A percentile compares a stretch with the other conserved stretches of the same genome.
These are phyloP conservation scores for Polydrusus pterygomalis DNA, from an alignment of 2,888 invertebrate genomes.

Conservation along the genomic window DNA sequence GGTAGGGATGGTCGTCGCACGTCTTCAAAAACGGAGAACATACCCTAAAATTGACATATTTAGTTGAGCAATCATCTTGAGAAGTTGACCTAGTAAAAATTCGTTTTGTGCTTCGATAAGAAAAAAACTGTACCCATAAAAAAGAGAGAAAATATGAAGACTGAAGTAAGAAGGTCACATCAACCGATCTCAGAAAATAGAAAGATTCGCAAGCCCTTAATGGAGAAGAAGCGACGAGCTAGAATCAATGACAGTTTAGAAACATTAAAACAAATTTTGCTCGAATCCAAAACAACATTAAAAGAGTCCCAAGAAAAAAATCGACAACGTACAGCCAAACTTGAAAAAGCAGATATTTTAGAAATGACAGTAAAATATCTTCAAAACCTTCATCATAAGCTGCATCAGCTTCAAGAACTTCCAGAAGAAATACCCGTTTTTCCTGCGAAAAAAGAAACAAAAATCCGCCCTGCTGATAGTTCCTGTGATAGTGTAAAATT, in stretches of 20 bases:
- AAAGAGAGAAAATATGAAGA: slow-evolving; percentile 59
- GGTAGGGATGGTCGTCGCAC: slow-evolving; percentile 37
- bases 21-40: slow-evolving; percentile 44
- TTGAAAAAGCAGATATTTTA: slow-evolving; percentile 80
- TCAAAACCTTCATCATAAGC: slow-evolving; percentile 72
- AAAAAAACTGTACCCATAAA: neutral
- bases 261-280: slow-evolving; percentile 73
- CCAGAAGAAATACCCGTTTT: neutral
- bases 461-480: slow-evolving; percentile 63
- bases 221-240: slow-evolving; percentile 75
- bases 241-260: slow-evolving; percentile 75
- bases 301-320: slow-evolving; percentile 64
- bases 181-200: slow-evolving; percentile 66
- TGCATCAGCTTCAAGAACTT: slow-evolving; percentile 45
- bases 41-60: slow-evolving; percentile 40
- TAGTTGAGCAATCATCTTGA: slow-evolving; percentile 27
- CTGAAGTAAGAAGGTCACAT: slow-evolving; percentile 58
- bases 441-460: slow-evolving; percentile 52
- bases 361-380: slow-evolving; percentile 79
- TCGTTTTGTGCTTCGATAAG: neutral
- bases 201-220: slow-evolving; percentile 74
- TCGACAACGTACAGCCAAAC: slow-evolving; percentile 73
- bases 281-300: slow-evolving; percentile 70
- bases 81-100: slow-evolving; percentile 17
- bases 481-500: slow-evolving; percentile 61